Evolutionary conservation across 2,113 vertebrate species (phyloP).

Genomic region (Bucco capensis): DNA sequence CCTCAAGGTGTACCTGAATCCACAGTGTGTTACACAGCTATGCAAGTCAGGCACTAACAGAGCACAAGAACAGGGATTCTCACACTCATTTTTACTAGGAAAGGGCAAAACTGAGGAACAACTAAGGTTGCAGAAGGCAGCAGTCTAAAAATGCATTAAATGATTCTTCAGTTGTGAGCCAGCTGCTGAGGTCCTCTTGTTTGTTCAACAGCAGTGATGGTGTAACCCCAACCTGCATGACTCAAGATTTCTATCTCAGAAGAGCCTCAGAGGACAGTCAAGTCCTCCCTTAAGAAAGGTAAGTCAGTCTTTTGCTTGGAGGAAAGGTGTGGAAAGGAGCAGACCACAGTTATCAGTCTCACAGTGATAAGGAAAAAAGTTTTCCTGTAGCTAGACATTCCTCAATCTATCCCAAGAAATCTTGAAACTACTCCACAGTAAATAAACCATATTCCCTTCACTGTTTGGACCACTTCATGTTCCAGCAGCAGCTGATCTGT

Average conservation of each 20-base stretch:
- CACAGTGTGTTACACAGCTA: accelerated
- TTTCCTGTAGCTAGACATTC: not conserved
- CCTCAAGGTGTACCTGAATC: not conserved
- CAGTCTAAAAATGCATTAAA: not conserved
- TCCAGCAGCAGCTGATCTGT: not conserved
- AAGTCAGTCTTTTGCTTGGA: not conserved
- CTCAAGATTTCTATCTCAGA: not conserved
- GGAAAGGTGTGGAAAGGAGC: not conserved
- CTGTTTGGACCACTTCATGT: not conserved
- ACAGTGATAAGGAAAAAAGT: not conserved
- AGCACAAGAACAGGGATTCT: not conserved
- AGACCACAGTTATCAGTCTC: not conserved
- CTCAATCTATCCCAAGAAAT: not conserved
- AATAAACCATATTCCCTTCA: not conserved
- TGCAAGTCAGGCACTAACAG: not conserved
- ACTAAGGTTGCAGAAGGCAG: not conserved
- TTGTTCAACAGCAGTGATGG: accelerated
- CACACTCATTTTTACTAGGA: not conserved
- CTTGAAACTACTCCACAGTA: not conserved
- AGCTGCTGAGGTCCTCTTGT: not conserved
- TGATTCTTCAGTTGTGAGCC: not conserved
- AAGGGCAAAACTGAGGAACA: not conserved
- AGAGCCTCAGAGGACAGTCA: not conserved
- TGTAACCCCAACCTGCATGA: not conserved
- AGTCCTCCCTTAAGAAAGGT: not conserved